These are phyloP conservation scores for Arvicanthis niloticus DNA, from an alignment of 2,113 vertebrate genomes.

Conservation along the genomic window DNA sequence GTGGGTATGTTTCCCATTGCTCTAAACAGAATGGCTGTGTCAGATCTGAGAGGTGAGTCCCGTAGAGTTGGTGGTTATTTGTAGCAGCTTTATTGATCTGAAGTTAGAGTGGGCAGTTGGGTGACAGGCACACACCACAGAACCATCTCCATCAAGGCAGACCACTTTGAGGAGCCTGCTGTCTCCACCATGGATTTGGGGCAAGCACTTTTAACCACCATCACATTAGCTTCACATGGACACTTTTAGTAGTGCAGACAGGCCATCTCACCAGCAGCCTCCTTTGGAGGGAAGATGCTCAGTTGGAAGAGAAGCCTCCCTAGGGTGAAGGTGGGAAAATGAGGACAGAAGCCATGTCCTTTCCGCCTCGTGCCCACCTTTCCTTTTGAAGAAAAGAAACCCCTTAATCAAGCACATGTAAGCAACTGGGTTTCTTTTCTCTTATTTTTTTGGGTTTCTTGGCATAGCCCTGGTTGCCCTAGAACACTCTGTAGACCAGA, in stretches of 20 bases:
- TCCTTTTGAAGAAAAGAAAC: neutral
- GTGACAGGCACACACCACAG: too few species aligned
- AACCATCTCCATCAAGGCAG: neutral
- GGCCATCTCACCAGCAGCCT: neutral
- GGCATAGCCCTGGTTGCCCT: neutral
- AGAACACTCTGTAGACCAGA: neutral
- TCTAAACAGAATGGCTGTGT: neutral
- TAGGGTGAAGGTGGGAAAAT: neutral
- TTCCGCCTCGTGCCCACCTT: neutral
- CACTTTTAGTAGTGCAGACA: too few species aligned
- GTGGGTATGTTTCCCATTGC: neutral
- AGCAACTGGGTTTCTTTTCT: neutral
- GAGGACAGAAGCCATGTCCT: neutral
- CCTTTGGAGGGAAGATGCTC: neutral
- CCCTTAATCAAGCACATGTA: neutral
- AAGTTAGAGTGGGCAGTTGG: neutral
- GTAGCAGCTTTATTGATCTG: neutral
- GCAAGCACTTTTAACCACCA: neutral
- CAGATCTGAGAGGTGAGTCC: neutral
- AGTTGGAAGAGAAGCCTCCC: neutral
- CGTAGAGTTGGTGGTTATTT: neutral
- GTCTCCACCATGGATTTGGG: neutral
- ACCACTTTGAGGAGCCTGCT: neutral
- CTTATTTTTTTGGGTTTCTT: neutral
- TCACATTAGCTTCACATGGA: too few species aligned